A percentile compares a stretch with the other conserved stretches of the same genome.
These are phyloP conservation scores for Ptychoptera contaminata DNA, from an alignment of 2,888 invertebrate genomes.

Conservation along the genomic window DNA sequence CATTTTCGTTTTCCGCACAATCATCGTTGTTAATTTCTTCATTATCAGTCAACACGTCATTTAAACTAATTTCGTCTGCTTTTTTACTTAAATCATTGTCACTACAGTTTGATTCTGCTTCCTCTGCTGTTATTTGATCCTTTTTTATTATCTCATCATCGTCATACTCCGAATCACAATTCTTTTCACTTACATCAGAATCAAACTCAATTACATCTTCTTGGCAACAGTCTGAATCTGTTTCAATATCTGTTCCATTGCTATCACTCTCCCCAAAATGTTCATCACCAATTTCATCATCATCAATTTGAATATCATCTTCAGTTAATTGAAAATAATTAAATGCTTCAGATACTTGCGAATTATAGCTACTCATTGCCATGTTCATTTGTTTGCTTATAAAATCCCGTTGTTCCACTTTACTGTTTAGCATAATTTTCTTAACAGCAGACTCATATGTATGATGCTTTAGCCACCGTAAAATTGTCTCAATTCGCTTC, in stretches of 20 bases:
- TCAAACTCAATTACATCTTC: slow-evolving; percentile 25
- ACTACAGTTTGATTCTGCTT: too few relatives aligned
- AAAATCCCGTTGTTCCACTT: slow-evolving; percentile 35
- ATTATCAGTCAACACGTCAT: background rate
- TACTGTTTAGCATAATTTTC: slow-evolving; percentile 47
- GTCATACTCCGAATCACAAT: too few relatives aligned
- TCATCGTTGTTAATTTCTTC: slow-evolving; percentile 9
- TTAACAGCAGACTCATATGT: slow-evolving; percentile 50
- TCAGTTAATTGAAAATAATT: slow-evolving; percentile 35
- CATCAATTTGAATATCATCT: slow-evolving; percentile 3
- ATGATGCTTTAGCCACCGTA: slow-evolving; percentile 62
- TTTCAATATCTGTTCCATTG: background rate
- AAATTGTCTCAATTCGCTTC: slow-evolving; percentile 48
- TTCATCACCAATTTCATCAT: background rate
- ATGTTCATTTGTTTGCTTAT: slow-evolving; percentile 41
- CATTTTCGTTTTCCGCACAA: slow-evolving; percentile 2
- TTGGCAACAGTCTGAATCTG: slow-evolving; percentile 42
- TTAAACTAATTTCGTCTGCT: background rate
- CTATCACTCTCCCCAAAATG: background rate
- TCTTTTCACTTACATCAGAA: background rate
- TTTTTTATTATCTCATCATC: background rate
- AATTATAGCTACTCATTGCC: slow-evolving; percentile 48
- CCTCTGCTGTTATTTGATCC: slow-evolving; percentile 1
- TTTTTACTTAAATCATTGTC: too few relatives aligned
- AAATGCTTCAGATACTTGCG: slow-evolving; percentile 39